A percentile compares a stretch with the other conserved stretches of the same genome.
phyloP scores from a whole-genome alignment of 2,888 invertebrate species.

The Chrysolina haemoptera region DNA sequence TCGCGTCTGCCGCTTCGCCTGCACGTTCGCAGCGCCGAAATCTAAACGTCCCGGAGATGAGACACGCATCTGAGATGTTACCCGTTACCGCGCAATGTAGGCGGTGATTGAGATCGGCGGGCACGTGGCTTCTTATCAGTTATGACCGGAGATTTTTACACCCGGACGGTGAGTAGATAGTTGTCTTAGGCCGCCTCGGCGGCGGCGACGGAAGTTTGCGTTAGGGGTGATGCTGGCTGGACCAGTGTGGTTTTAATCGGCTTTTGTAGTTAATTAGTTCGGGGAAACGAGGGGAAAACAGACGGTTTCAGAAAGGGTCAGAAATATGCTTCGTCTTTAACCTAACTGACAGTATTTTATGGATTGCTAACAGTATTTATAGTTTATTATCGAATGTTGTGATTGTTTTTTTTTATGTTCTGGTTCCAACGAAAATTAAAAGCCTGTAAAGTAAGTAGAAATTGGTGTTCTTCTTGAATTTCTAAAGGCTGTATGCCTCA shows the following conservation, averaged over 20 bases:
- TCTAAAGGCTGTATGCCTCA: too few relatives aligned
- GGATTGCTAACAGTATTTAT: too few relatives aligned
- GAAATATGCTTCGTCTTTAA: too few relatives aligned
- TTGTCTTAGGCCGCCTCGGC: conserved; percentile 14
- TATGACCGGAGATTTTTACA: conserved; percentile 65
- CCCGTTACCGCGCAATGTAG: conserved; percentile 51
- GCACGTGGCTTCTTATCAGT: conserved; percentile 31
- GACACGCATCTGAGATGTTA: conserved; percentile 20
- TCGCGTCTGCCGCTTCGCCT: conserved; percentile 34
- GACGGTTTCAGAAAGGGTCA: background rate
- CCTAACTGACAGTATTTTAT: too few relatives aligned
- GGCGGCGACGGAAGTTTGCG: background rate
- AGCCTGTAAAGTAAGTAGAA: too few relatives aligned
- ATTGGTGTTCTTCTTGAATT: too few relatives aligned
- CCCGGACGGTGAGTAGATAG: conserved; percentile 62
- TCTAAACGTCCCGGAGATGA: conserved; percentile 1
- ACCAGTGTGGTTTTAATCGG: background rate
- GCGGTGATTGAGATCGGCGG: conserved; percentile 4
- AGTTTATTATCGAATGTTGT: too few relatives aligned
- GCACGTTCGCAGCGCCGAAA: conserved; percentile 10
- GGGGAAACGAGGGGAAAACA: background rate
- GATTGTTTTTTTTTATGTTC: too few relatives aligned
- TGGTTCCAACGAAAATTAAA: too few relatives aligned
- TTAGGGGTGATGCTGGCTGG: too few relatives aligned
- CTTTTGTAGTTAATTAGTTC: background rate